Percentiles rank a stretch among this genome's conserved stretches.
These are phyloP conservation scores for Iguana delicatissima DNA, from an alignment of 2,797 vertebrate genomes.

Conservation along the genomic window DNA sequence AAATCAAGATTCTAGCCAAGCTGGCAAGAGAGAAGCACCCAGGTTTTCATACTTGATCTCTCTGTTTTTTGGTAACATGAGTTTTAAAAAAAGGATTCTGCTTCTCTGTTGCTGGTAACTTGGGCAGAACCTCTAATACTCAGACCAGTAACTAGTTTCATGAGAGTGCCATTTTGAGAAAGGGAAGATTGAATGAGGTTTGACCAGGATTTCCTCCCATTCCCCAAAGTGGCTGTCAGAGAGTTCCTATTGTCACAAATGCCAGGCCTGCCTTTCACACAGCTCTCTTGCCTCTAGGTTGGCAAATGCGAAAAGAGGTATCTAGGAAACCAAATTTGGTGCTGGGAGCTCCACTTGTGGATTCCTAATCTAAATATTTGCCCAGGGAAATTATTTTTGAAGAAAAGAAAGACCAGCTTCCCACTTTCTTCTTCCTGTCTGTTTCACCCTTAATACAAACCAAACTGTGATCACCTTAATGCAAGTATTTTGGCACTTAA, in stretches of 20 bases:
- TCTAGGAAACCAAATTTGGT: neutral
- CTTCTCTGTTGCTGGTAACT: constrained; percentile 40
- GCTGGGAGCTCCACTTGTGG: neutral
- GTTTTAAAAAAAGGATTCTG: constrained; percentile 20
- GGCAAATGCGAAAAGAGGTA: neutral
- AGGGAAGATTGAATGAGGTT: neutral
- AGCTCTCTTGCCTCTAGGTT: neutral
- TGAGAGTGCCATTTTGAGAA: neutral
- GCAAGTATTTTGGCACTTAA: constrained; percentile 52
- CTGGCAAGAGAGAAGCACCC: neutral
- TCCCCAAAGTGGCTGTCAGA: neutral
- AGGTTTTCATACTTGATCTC: neutral
- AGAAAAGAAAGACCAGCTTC: constrained; percentile 18
- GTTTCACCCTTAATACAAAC: constrained; percentile 22
- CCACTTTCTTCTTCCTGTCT: constrained; percentile 22
- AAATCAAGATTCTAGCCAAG: neutral
- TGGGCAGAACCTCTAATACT: constrained; percentile 53
- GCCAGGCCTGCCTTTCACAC: neutral
- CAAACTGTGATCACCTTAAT: constrained; percentile 36
- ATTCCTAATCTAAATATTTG: constrained; percentile 1
- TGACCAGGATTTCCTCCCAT: neutral
- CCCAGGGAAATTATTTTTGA: neutral
- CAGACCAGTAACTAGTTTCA: constrained; percentile 22
- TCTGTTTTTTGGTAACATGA: neutral
- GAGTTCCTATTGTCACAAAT: neutral